Evolutionary conservation across 1,140 invertebrate species (phyloP).

Genomic region (Drosophila takahashii): DNA sequence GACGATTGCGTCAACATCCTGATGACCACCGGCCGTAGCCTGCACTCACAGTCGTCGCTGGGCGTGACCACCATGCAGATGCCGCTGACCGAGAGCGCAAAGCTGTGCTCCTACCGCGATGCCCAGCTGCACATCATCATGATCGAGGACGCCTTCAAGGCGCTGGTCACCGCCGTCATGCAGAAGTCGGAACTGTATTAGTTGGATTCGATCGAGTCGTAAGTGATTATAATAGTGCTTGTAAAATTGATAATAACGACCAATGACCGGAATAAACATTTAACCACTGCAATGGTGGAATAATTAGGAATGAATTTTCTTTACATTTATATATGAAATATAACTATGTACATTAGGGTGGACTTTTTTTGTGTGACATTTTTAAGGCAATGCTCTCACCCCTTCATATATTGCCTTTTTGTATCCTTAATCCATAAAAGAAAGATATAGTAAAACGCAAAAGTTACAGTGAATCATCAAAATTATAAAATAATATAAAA

Average conservation of each 20-base stretch:
- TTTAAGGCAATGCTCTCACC: no score
- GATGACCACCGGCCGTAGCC: constrained; percentile 94
- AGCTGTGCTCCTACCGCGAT: constrained; percentile 70
- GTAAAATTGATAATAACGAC: constrained; percentile 24
- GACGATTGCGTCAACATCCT: constrained; percentile 95
- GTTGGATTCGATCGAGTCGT: constrained; percentile 2
- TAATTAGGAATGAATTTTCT: no score
- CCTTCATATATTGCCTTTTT: no score
- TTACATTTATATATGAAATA: no score
- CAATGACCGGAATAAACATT: constrained; percentile 3
- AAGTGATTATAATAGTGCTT: constrained; percentile 22
- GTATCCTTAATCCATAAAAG: no score
- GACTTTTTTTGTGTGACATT: no score
- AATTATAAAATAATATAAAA: no score
- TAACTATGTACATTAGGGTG: no score
- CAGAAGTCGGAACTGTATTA: constrained; percentile 69
- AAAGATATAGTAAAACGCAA: no score
- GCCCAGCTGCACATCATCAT: constrained; percentile 71
- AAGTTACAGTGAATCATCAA: no score
- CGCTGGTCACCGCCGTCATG: constrained; percentile 67
- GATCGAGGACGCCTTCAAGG: constrained; percentile 79
- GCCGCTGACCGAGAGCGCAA: constrained; percentile 70
- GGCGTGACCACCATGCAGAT: constrained; percentile 85
- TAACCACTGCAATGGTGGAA: not conserved
- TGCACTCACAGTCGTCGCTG: constrained; percentile 92